Evolutionary conservation across 2,113 vertebrate species (phyloP).

Genomic region (Phrynosoma platyrhinos): DNA sequence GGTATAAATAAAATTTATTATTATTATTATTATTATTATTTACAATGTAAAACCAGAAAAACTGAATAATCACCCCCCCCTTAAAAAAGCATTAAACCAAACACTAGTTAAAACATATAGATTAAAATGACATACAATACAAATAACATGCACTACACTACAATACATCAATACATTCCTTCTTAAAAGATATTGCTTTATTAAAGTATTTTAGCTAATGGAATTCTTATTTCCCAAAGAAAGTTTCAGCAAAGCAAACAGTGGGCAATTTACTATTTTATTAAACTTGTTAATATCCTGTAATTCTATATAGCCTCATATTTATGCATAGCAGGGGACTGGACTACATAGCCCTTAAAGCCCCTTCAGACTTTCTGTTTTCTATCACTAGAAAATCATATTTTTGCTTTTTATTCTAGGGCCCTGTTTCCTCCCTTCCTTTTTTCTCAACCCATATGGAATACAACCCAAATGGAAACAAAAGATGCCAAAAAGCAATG

Average conservation of each 20-base stretch:
- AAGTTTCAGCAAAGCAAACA: background rate
- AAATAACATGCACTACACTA: too few species aligned
- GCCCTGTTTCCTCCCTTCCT: background rate
- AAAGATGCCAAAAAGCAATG: background rate
- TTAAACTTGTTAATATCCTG: background rate
- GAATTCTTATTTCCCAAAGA: background rate
- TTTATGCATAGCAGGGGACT: too few species aligned
- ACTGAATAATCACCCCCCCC: too few species aligned
- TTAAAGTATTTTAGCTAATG: background rate
- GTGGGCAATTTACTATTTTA: background rate
- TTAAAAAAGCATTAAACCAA: too few species aligned
- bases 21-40: too few species aligned
- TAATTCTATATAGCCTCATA: too few species aligned
- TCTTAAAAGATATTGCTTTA: background rate
- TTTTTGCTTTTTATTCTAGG: background rate
- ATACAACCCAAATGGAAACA: background rate
- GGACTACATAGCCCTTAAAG: too few species aligned
- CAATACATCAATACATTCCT: background rate
- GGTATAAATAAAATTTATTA: too few species aligned
- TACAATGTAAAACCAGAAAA: too few species aligned
- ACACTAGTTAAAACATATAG: too few species aligned
- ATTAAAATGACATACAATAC: too few species aligned
- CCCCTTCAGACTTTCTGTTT: too few species aligned
- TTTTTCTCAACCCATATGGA: background rate
- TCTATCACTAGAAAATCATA: background rate